Percentiles rank a stretch among this genome's conserved stretches.
These are phyloP conservation scores for Laothoe populi DNA, from an alignment of 2,888 invertebrate genomes.

Conservation along the genomic window DNA sequence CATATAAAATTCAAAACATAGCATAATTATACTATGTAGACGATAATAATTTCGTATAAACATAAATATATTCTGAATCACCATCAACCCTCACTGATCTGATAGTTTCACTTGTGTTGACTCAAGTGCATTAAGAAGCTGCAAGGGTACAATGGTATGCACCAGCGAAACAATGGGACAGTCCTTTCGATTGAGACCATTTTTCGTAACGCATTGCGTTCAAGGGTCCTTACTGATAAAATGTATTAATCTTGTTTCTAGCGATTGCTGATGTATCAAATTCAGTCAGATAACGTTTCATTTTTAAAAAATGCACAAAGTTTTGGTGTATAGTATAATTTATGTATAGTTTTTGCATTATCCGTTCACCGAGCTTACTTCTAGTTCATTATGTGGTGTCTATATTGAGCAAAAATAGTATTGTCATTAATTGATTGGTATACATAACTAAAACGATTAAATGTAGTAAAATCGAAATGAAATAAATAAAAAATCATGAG, in stretches of 20 bases:
- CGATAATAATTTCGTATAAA: background rate
- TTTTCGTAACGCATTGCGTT: background rate
- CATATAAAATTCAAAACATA: no score
- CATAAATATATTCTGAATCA: background rate
- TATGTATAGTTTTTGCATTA: no score
- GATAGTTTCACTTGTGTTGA: slow-evolving; percentile 52
- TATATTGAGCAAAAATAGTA: no score
- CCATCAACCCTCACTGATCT: slow-evolving; percentile 11
- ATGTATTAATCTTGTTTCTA: background rate
- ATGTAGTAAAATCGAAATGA: background rate
- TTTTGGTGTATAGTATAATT: no score
- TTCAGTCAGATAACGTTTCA: background rate
- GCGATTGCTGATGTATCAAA: no score
- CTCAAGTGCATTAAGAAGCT: slow-evolving; percentile 56
- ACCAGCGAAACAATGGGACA: slow-evolving; percentile 44
- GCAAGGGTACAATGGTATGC: slow-evolving; percentile 41
- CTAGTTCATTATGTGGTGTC: no score
- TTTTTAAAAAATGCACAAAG: no score
- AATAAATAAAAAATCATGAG: slow-evolving; percentile 8
- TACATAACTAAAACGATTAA: background rate
- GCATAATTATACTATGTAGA: background rate
- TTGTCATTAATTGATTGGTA: background rate
- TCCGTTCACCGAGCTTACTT: no score
- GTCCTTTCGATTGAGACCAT: background rate
- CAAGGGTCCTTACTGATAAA: background rate